These are phyloP conservation scores for Propsilocerus akamusi DNA, from an alignment of 1,140 invertebrate species.

Conservation along the genomic window DNA sequence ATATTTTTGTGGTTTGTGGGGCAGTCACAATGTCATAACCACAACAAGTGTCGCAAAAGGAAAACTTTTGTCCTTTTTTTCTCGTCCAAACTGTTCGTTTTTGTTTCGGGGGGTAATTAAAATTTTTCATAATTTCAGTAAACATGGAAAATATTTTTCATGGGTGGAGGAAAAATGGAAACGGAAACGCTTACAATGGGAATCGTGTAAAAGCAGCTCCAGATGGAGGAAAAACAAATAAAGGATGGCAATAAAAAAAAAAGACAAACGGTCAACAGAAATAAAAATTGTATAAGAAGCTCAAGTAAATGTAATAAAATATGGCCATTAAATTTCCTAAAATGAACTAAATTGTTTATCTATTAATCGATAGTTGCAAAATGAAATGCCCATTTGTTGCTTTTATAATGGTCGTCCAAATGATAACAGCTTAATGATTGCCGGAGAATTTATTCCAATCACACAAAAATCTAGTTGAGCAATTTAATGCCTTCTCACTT, in stretches of 20 bases:
- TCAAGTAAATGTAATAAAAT: background rate
- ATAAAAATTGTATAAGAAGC: background rate
- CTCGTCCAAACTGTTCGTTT: too few species aligned
- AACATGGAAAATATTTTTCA: too few species aligned
- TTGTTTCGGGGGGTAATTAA: too few species aligned
- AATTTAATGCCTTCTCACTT: too few species aligned
- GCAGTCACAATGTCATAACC: background rate
- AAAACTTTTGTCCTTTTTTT: too few species aligned
- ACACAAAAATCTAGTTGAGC: too few species aligned
- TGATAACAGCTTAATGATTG: background rate
- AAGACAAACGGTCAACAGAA: background rate
- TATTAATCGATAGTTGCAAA: background rate
- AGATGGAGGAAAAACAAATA: too few species aligned
- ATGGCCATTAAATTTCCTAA: background rate
- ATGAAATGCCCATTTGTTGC: background rate
- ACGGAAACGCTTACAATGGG: too few species aligned
- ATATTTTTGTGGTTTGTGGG: background rate
- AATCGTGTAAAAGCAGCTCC: too few species aligned
- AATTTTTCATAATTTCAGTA: too few species aligned
- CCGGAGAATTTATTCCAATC: background rate
- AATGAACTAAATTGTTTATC: slow-evolving; percentile 2
- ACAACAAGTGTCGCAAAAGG: background rate
- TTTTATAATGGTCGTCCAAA: background rate
- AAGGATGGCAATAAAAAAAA: background rate
- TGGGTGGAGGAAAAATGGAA: too few species aligned